Conservation (phyloP, 2,888 invertebrate genomes). For the Ectropis crepuscularia region DNA sequence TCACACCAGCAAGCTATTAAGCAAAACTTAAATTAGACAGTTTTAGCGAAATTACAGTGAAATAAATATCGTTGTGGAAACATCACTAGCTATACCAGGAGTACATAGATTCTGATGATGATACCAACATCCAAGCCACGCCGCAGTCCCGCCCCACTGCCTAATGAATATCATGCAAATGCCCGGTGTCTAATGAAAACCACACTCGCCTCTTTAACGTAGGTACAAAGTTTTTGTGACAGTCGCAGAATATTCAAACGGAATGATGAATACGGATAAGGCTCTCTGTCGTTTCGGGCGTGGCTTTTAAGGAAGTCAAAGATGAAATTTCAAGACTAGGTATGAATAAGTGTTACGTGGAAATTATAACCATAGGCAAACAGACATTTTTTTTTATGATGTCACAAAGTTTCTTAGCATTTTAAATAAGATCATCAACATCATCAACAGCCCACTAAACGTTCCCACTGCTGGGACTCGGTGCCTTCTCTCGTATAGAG, state of each 20-base stretch:
- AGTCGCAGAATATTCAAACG: constrained; percentile 45
- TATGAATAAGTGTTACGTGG: not conserved
- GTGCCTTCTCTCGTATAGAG: too few species aligned
- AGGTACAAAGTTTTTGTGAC: constrained; percentile 52
- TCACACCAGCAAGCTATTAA: too few species aligned
- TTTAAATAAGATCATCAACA: too few species aligned
- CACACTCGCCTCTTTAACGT: constrained; percentile 56
- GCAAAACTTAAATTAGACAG: not conserved
- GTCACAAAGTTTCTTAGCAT: too few species aligned
- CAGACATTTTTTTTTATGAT: too few species aligned
- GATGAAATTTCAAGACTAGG: constrained; percentile 3
- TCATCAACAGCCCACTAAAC: too few species aligned
- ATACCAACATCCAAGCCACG: constrained; percentile 33
- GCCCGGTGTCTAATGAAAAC: constrained; percentile 72
- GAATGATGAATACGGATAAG: constrained; percentile 38
- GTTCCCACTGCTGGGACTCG: too few species aligned
- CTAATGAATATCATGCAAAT: constrained; percentile 82
- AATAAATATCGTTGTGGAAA: not conserved
- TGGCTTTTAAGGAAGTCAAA: constrained; percentile 4
- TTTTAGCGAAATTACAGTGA: too few species aligned
- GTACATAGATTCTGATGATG: too few species aligned
- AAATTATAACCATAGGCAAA: too few species aligned
- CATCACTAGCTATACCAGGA: constrained; percentile 4
- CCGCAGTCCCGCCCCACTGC: constrained; percentile 51
- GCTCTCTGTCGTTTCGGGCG: constrained; percentile 28